phyloP scores from a whole-genome alignment of 35 echinoderm and acorn worm species.

The Patiria miniata region DNA sequence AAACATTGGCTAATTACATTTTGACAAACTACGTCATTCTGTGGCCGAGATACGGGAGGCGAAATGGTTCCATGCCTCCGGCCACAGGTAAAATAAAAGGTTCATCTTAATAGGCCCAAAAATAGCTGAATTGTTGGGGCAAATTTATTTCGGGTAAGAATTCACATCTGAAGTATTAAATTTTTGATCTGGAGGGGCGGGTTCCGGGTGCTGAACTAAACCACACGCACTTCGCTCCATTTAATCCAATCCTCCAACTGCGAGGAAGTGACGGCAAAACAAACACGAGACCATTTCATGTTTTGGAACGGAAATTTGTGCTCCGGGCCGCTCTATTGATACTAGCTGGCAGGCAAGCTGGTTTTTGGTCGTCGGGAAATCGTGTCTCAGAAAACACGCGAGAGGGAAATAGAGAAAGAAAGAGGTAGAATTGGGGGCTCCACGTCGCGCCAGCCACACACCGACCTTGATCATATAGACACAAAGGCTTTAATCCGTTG shows the following conservation, averaged over 20 bases:
- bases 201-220: too few relatives aligned
- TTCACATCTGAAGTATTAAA: too few relatives aligned
- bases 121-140: too few relatives aligned
- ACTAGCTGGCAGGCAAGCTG: neutral
- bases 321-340: slow-evolving; percentile 6
- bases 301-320: slow-evolving; percentile 28
- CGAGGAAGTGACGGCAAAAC: neutral
- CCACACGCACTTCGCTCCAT: neutral
- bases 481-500: too few relatives aligned
- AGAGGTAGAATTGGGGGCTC: neutral
- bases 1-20: too few relatives aligned
- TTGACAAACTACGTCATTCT: too few relatives aligned
- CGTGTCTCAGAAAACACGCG: neutral
- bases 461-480: slow-evolving; percentile 13
- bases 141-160: too few relatives aligned
- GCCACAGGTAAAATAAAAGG: too few relatives aligned
- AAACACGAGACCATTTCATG: slow-evolving; percentile 14
- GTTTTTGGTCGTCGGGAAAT: neutral
- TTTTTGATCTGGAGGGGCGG: too few relatives aligned
- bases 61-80: too few relatives aligned
- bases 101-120: too few relatives aligned
- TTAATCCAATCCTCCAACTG: neutral
- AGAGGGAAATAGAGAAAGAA: neutral
- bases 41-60: too few relatives aligned
- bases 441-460: neutral